Evolutionary conservation across 2,888 invertebrate species (phyloP).

Genomic region (Euzophera pinguis): DNA sequence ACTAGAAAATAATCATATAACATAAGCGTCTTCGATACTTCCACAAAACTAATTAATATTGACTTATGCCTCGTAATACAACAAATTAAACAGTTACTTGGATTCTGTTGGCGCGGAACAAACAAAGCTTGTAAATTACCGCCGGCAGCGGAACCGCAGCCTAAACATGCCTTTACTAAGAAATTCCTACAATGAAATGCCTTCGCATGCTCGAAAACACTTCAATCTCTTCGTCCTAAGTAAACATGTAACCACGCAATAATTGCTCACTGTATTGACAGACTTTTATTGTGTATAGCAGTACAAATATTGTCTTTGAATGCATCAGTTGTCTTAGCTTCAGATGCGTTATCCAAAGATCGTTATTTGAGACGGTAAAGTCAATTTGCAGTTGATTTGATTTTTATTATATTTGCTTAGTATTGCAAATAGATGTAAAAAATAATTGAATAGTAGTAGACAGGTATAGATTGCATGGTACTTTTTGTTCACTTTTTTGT

Average conservation of each 20-base stretch:
- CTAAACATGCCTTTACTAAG: slow-evolving; percentile 33
- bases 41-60: neutral
- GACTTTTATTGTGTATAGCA: slow-evolving; percentile 76
- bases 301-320: slow-evolving; percentile 74
- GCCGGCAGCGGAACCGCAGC: slow-evolving; percentile 16
- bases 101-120: slow-evolving; percentile 14
- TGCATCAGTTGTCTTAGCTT: slow-evolving; percentile 71
- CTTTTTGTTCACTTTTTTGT: too few relatives aligned
- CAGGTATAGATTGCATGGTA: neutral
- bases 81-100: slow-evolving; percentile 1
- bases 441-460: neutral
- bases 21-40: neutral
- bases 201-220: slow-evolving; percentile 72
- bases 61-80: neutral
- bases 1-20: neutral
- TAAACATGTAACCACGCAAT: slow-evolving; percentile 75
- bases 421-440: slow-evolving; percentile 18
- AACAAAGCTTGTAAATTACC: slow-evolving; percentile 16
- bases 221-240: slow-evolving; percentile 77
- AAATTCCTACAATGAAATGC: slow-evolving; percentile 64
- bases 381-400: slow-evolving; percentile 68
- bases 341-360: slow-evolving; percentile 50
- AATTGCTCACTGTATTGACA: slow-evolving; percentile 76
- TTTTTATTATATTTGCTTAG: slow-evolving; percentile 41
- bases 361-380: slow-evolving; percentile 52